Evolutionary conservation across 2,797 vertebrate genomes (phyloP).

Genomic region (Oreochromis grahami): DNA sequence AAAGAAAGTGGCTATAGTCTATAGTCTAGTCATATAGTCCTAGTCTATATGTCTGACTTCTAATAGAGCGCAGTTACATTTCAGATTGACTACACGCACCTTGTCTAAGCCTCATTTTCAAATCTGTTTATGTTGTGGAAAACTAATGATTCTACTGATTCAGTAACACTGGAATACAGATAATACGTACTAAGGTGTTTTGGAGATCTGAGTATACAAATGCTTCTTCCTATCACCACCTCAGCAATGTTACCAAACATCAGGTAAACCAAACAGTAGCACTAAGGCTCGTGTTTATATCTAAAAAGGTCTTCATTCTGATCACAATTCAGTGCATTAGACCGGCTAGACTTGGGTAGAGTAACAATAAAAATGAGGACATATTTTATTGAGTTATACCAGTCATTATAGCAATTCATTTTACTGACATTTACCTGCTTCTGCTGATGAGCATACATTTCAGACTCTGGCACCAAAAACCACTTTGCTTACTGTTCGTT

Average conservation of each 20-base stretch:
- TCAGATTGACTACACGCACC: background rate
- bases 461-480: constrained; percentile 21
- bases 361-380: rapidly evolving
- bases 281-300: background rate
- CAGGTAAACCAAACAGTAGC: background rate
- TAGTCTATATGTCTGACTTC: background rate
- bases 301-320: background rate
- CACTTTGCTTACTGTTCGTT: background rate
- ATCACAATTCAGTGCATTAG: background rate
- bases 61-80: background rate
- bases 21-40: background rate
- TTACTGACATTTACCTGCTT: background rate
- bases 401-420: rapidly evolving
- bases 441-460: background rate
- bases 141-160: background rate
- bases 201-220: background rate
- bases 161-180: background rate
- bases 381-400: background rate
- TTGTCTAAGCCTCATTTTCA: background rate
- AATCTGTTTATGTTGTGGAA: background rate
- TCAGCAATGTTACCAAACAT: background rate
- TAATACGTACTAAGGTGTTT: background rate
- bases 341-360: background rate
- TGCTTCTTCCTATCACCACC: background rate
- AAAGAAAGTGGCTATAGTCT: background rate